Base-by-base conservation (phyloP, 2,113 vertebrate species). In the Symphodus melops region DNA sequence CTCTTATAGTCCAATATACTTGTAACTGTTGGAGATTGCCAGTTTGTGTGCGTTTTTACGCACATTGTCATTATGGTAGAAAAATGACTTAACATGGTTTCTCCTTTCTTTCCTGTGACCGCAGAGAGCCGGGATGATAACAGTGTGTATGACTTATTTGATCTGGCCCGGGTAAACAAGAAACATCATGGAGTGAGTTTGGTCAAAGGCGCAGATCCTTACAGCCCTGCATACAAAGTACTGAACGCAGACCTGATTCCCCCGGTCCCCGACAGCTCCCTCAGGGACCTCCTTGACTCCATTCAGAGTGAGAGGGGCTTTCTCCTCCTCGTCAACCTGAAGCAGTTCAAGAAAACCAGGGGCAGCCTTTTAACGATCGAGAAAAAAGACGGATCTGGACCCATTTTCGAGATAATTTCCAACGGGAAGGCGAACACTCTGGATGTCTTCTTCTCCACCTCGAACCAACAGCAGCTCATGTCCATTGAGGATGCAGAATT, bases 141-240 rank as follows among this genome's bases (percentile, higher is more conserved):
- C 91, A 95, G 96, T 0, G 96, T 97, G 11, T 99, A 96, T 1
- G 98, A 99, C 88, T 79, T 99, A 84, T 98, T 99, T 76, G 96
- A 98, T 46, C 93, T 97, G 78, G 92, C 89, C 0, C 93, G 93
- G 19, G 93, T 95, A 3, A 87, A 73, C 67, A 95, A 95, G 63
- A 95, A 90, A 82, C 83, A 94, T 25, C 84, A 95, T 0, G 98
- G 98, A 55, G 96, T 98, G 55, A 91, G 93, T 28, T 81, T 96
- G 73, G 96, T 97, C 23, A 98, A 96, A 90, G 98, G 98, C 19
- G 94, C 90, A 0, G 98, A 99, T 70, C 88, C 95, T 1, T 94
- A 96, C 91, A 99, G 97, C 88, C 95, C 96, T 1, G 98, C 98
- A 48, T 99, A 96, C 83, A 97, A 96, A 73, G 94, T 99, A 36